Percentiles rank a stretch among this genome's conserved stretches.
Conservation (phyloP, 2,888 invertebrate genomes). For the Polymixis flavicincta region DNA sequence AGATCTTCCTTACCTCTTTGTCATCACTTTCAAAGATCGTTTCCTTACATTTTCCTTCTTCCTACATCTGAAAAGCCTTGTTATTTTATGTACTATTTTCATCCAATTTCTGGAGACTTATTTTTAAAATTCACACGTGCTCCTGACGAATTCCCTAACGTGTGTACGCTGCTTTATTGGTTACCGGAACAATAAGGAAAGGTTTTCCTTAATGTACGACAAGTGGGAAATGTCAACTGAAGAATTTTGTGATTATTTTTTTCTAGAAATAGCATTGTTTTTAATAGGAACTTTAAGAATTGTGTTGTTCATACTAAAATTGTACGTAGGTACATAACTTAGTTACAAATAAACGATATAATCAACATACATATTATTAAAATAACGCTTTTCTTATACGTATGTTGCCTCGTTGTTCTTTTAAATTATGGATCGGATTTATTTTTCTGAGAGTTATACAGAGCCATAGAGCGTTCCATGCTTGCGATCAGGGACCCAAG, state of each 20-base stretch:
- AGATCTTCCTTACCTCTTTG: neutral
- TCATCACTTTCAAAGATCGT: neutral
- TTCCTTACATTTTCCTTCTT: neutral
- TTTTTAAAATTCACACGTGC: conserved; percentile 13
- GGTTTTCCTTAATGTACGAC: conserved; percentile 1
- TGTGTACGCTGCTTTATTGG: conserved; percentile 5
- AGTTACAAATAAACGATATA: neutral
- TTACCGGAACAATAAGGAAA: conserved; percentile 2
- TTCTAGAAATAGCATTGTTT: neutral
- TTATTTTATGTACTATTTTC: neutral
- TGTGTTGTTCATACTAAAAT: neutral
- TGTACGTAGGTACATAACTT: neutral
- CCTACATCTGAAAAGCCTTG: neutral
- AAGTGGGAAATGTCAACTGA: neutral
- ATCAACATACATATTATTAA: neutral
- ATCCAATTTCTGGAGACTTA: neutral
- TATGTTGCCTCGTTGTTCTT: too few species aligned
- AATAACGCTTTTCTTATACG: neutral
- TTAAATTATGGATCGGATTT: too few species aligned
- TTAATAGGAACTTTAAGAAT: neutral
- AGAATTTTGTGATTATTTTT: conserved; percentile 17
- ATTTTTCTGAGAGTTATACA: too few species aligned
- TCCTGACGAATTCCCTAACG: neutral
- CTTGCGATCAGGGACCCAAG: too few species aligned
- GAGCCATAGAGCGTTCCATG: too few species aligned